Conservation (phyloP, 2,888 invertebrate species). For the Netelia inedita region DNA sequence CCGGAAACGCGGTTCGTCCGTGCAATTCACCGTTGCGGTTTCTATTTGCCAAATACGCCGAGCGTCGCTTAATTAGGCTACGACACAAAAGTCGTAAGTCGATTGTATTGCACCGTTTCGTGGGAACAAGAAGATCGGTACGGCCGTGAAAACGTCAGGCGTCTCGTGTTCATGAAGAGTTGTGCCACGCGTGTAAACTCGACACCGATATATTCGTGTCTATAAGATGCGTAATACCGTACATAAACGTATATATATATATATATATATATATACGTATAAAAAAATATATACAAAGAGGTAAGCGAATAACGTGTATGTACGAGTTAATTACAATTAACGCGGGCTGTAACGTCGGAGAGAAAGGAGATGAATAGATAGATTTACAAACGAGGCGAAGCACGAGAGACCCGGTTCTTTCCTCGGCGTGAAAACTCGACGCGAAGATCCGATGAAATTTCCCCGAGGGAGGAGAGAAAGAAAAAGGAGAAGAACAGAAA, state of each 20-base stretch:
- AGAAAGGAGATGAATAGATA: constrained; percentile 7
- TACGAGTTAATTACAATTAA: constrained; percentile 57
- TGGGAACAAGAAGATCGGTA: constrained; percentile 59
- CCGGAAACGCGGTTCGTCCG: constrained; percentile 1
- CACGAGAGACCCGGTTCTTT: not conserved
- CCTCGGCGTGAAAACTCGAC: not conserved
- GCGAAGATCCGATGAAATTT: not conserved
- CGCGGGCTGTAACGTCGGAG: constrained; percentile 1
- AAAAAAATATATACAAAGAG: constrained; percentile 1
- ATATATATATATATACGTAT: not conserved
- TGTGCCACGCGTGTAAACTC: not conserved
- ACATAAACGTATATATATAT: not conserved
- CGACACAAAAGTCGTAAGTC: constrained; percentile 31
- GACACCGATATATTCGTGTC: too few species aligned
- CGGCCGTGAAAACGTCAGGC: constrained; percentile 63
- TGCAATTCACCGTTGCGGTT: not conserved
- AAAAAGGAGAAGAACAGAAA: constrained; percentile 33
- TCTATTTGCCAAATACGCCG: not conserved
- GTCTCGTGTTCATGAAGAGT: constrained; percentile 11
- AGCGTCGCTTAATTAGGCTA: constrained; percentile 51
- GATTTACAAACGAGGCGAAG: constrained; percentile 5
- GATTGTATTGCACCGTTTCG: constrained; percentile 42
- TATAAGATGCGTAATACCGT: not conserved
- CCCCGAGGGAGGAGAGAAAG: not conserved
- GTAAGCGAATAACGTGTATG: constrained; percentile 23